These are phyloP conservation scores for Psammodynastes pulverulentus DNA, from an alignment of 2,113 vertebrate genomes.

Conservation along the genomic window DNA sequence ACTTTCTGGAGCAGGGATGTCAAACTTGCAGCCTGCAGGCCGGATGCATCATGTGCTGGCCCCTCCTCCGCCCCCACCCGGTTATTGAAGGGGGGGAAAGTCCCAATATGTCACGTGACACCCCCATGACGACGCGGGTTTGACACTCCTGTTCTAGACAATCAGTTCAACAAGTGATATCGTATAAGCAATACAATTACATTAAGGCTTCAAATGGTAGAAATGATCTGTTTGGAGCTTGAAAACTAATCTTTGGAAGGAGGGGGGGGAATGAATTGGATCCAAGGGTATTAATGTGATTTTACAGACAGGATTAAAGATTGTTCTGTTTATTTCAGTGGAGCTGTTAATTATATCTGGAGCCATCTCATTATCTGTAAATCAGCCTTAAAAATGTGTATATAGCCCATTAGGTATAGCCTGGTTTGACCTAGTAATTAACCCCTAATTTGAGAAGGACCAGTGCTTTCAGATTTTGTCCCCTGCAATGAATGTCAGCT, in stretches of 20 bases:
- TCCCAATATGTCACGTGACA: no score
- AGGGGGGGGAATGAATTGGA: neutral
- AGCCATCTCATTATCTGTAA: neutral
- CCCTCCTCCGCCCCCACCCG: no score
- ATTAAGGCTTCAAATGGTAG: neutral
- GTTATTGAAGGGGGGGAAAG: no score
- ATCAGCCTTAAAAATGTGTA: neutral
- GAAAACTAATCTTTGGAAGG: neutral
- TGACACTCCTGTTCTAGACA: neutral
- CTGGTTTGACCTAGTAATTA: neutral
- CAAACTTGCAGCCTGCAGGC: no score
- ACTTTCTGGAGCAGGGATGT: neutral
- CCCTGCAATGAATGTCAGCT: neutral
- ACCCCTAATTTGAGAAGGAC: neutral
- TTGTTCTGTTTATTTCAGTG: neutral
- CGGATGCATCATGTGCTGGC: no score
- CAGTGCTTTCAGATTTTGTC: neutral
- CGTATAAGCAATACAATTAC: neutral
- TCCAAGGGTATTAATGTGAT: neutral
- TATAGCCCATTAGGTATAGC: neutral
- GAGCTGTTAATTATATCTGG: neutral
- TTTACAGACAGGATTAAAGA: neutral
- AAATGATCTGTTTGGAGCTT: neutral
- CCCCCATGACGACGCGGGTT: no score
- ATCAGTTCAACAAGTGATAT: neutral